Evolutionary conservation across 2,888 invertebrate genomes (phyloP).

Genomic region (Cylindroiulus punctatus): DNA sequence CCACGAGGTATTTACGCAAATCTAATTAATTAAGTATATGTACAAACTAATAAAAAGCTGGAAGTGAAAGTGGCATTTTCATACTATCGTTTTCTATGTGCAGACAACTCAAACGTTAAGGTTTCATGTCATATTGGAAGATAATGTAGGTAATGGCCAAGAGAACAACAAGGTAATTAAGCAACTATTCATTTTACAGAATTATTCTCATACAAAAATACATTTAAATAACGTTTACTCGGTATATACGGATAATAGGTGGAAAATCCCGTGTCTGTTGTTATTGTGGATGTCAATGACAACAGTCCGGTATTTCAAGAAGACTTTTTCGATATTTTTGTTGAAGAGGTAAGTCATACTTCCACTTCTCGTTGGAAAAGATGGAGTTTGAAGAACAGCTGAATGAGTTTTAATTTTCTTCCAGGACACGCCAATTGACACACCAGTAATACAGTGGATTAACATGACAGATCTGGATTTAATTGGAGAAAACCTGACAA

Average conservation of each 20-base stretch:
- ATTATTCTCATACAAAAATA: neutral
- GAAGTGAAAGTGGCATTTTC: neutral
- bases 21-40: neutral
- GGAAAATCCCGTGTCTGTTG: conserved; percentile 80
- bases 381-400: neutral
- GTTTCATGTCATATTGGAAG: conserved; percentile 51
- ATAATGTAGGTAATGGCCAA: conserved; percentile 48
- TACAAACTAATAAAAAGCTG: neutral
- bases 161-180: conserved; percentile 50
- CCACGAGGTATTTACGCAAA: conserved; percentile 74
- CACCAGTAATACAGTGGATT: conserved; percentile 78
- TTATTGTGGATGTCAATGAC: conserved; percentile 88
- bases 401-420: too few relatives aligned
- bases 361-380: neutral
- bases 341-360: conserved; percentile 12
- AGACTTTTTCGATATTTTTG: conserved; percentile 63
- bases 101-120: conserved; percentile 26
- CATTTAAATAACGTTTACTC: neutral
- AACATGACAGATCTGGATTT: conserved; percentile 82
- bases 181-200: neutral
- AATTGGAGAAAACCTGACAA: conserved; percentile 82
- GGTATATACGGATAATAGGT: conserved; percentile 65
- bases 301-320: conserved; percentile 83
- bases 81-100: neutral
- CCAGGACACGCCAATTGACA: conserved; percentile 77